Evolutionary conservation across 2,888 invertebrate species (phyloP).

Genomic region (Drosophila sordidula): DNA sequence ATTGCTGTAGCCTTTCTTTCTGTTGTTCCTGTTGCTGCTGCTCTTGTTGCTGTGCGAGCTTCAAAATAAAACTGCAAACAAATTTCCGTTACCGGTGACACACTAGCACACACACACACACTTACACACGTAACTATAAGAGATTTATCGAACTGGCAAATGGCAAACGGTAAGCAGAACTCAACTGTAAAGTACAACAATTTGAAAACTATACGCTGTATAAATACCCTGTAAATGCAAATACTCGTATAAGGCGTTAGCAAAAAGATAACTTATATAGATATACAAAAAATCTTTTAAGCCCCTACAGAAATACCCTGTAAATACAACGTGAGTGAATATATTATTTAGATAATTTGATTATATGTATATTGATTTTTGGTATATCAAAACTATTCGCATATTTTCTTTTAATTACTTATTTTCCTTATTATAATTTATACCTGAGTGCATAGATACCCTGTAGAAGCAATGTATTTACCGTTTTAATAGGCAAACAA

Average conservation of each 20-base stretch:
- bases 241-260: neutral
- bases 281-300: no score
- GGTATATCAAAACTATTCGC: no score
- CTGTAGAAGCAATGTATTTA: neutral
- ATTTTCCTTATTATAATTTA: no score
- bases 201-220: neutral
- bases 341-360: neutral
- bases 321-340: neutral
- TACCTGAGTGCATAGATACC: neutral
- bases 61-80: conserved; percentile 62
- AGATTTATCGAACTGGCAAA: conserved; percentile 47
- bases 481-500: neutral
- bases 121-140: conserved; percentile 9
- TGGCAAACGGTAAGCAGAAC: conserved; percentile 30
- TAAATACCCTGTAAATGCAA: conserved; percentile 9
- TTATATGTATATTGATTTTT: neutral
- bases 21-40: conserved; percentile 35
- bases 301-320: no score
- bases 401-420: no score
- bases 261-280: no score
- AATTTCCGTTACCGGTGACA: conserved; percentile 62
- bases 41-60: conserved; percentile 39
- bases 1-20: conserved; percentile 21
- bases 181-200: conserved; percentile 27
- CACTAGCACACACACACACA: conserved; percentile 22